Percentiles rank a stretch among this genome's conserved stretches.
phyloP scores from a whole-genome alignment of 2,888 invertebrate genomes.

The Pinctada fucata region DNA sequence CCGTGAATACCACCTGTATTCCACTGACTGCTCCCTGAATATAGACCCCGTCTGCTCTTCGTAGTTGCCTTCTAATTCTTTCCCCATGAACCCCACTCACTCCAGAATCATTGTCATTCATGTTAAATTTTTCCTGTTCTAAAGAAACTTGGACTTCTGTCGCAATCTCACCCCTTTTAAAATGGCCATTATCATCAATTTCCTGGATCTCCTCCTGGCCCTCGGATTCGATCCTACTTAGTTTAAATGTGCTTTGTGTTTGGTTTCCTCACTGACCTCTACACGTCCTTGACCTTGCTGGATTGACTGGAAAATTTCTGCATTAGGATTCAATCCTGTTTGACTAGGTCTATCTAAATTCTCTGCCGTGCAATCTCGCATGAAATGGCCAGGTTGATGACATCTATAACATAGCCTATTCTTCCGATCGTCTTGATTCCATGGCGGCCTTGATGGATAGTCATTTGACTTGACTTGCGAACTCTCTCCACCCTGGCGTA shows the following conservation, averaged over 20 bases:
- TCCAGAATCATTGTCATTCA: background rate
- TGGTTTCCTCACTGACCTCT: background rate
- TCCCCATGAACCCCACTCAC: too few relatives aligned
- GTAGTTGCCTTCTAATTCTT: background rate
- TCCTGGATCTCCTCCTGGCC: constrained; percentile 24
- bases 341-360: background rate
- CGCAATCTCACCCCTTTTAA: background rate
- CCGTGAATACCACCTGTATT: constrained; percentile 11
- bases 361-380: constrained; percentile 1
- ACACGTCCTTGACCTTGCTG: background rate
- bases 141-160: background rate
- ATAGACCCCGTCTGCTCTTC: constrained; percentile 21
- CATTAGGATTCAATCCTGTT: background rate
- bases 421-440: too few relatives aligned
- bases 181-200: background rate
- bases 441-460: too few relatives aligned
- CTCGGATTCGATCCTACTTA: constrained; percentile 15
- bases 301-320: background rate
- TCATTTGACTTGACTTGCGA: too few relatives aligned
- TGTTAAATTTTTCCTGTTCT: background rate
- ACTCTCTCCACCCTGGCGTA: too few relatives aligned
- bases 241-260: constrained; percentile 23
- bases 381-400: constrained; percentile 15
- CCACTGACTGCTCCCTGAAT: constrained; percentile 25
- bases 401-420: constrained; percentile 17